These are phyloP conservation scores for Siniperca chuatsi DNA, from an alignment of 2,113 vertebrate genomes.

Conservation along the genomic window DNA sequence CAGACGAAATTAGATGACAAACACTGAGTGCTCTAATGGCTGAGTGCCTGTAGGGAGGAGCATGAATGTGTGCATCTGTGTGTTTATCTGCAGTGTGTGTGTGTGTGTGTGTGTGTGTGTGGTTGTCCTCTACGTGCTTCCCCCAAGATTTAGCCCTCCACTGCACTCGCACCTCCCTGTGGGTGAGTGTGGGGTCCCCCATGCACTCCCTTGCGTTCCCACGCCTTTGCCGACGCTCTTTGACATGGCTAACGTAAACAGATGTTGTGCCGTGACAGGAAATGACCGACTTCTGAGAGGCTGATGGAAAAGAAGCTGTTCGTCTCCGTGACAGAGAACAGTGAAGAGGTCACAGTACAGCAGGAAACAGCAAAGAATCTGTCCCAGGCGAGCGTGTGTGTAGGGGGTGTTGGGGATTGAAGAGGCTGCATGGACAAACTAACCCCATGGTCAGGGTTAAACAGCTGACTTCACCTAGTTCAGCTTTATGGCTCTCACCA, in stretches of 20 bases:
- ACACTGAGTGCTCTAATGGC: constrained; percentile 57
- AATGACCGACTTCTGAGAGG: constrained; percentile 69
- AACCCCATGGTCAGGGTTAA: constrained; percentile 51
- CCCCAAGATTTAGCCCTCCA: constrained; percentile 38
- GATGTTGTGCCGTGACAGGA: constrained; percentile 77
- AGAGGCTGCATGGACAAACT: constrained; percentile 13
- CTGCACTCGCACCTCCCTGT: constrained; percentile 48
- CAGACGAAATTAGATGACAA: constrained; percentile 65
- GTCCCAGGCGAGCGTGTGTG: constrained; percentile 23
- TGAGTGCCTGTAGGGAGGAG: constrained; percentile 54
- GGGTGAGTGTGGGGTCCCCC: constrained; percentile 56
- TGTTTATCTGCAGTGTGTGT: constrained; percentile 47
- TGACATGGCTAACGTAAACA: constrained; percentile 79
- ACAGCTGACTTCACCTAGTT: constrained; percentile 39
- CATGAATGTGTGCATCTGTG: constrained; percentile 41
- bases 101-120: constrained; percentile 38
- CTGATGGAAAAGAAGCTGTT: constrained; percentile 66
- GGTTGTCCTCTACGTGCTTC: constrained; percentile 60
- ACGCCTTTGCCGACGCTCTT: constrained; percentile 75
- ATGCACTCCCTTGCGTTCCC: constrained; percentile 71
- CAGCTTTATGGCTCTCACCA: constrained; percentile 37
- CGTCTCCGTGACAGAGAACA: constrained; percentile 54
- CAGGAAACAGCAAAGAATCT: constrained; percentile 49
- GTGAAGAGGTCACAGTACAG: constrained; percentile 54
- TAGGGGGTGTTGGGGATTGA: constrained; percentile 1